Conservation (phyloP, 2,888 invertebrate species). For the Neoascia interrupta region DNA sequence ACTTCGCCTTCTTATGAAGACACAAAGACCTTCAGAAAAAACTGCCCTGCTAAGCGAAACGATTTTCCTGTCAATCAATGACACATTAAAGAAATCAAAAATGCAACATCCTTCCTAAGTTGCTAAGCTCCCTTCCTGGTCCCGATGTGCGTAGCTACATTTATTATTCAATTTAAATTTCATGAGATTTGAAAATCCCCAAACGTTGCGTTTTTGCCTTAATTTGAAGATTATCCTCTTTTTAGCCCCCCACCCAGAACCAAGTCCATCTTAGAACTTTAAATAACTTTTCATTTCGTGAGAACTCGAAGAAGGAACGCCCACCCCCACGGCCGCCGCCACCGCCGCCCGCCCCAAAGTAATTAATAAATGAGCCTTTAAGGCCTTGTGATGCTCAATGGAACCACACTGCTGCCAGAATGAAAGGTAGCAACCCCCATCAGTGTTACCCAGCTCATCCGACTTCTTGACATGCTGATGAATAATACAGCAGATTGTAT, state of each 20-base stretch:
- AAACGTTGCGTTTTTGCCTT: constrained; percentile 20
- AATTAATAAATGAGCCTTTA: constrained; percentile 68
- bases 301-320: not conserved
- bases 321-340: not conserved
- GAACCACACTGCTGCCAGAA: constrained; percentile 17
- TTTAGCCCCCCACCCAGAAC: not conserved
- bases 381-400: constrained; percentile 42
- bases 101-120: constrained; percentile 2
- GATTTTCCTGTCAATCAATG: constrained; percentile 22
- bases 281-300: constrained; percentile 35
- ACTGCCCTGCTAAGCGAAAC: not conserved
- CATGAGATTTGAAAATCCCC: constrained; percentile 15
- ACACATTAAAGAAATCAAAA: constrained; percentile 8
- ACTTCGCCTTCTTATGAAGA: no score
- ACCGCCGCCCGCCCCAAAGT: constrained; percentile 8
- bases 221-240: constrained; percentile 15
- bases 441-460: constrained; percentile 62
- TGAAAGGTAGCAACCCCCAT: constrained; percentile 53
- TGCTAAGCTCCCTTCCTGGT: not conserved
- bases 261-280: not conserved
- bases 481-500: constrained; percentile 68
- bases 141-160: not conserved
- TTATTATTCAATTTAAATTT: constrained; percentile 50
- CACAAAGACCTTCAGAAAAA: not conserved
- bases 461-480: constrained; percentile 67